A percentile compares a stretch with the other conserved stretches of the same genome.
phyloP scores from a whole-genome alignment of 64 coral and sea anemone genomes.

The Pocillopora damicornis region DNA sequence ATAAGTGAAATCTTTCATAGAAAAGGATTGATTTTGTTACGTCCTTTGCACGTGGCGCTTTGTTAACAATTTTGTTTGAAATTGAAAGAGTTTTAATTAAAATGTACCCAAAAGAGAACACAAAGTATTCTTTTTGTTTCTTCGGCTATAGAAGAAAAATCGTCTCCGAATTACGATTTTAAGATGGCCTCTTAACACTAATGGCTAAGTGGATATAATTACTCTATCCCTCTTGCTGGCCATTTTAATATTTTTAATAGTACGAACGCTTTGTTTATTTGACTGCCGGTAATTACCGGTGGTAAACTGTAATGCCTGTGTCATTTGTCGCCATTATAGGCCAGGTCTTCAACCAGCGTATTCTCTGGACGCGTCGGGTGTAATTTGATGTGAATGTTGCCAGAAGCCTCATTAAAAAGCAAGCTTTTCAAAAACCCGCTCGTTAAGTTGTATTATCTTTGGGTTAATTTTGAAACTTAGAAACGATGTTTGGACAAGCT shows the following conservation, averaged over 20 bases:
- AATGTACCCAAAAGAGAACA: not conserved
- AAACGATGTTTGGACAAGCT: no score
- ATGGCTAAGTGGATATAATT: not conserved
- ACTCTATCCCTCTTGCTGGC: not conserved
- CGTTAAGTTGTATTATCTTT: no score
- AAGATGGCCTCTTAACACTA: not conserved
- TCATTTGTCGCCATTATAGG: not conserved
- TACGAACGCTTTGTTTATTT: conserved; percentile 1
- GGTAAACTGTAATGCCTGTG: not conserved
- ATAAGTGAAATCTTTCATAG: not conserved
- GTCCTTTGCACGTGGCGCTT: conserved; percentile 12
- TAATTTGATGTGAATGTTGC: not conserved
- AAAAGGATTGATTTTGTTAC: not conserved
- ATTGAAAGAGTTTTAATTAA: conserved; percentile 10
- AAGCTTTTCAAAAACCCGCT: no score
- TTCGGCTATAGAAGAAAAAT: not conserved
- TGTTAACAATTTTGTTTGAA: not conserved
- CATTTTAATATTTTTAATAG: not conserved
- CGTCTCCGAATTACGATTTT: not conserved
- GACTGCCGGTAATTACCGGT: not conserved
- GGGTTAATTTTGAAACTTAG: no score
- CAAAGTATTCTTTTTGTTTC: not conserved
- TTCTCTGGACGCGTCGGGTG: not conserved
- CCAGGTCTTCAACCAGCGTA: not conserved
- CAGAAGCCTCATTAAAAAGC: not conserved